Percentiles rank a stretch among this genome's conserved stretches.
These are phyloP conservation scores for Synergus umbraculus DNA, from an alignment of 2,888 invertebrate species.

Conservation along the genomic window DNA sequence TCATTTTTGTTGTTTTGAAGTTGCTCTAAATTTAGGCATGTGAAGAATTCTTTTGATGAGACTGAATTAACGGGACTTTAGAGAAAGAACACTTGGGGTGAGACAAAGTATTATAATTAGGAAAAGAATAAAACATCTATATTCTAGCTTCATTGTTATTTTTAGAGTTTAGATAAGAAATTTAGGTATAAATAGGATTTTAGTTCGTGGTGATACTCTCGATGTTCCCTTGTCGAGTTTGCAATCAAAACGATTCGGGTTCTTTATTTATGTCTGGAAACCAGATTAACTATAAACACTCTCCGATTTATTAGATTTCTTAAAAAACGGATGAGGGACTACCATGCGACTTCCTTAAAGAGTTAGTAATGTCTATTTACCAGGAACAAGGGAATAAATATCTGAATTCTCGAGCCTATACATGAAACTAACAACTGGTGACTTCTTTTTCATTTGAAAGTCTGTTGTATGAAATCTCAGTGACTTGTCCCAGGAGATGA, in stretches of 20 bases:
- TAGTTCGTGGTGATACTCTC: conserved; percentile 1
- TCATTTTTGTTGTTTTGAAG: background rate
- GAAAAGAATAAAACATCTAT: background rate
- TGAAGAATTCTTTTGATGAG: conserved; percentile 18
- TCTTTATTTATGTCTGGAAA: background rate
- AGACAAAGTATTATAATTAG: conserved; percentile 12
- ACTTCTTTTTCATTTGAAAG: background rate
- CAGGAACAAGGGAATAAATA: too few species aligned
- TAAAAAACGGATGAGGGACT: too few species aligned
- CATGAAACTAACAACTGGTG: too few species aligned
- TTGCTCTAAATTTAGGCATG: conserved; percentile 20
- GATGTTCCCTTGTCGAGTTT: background rate
- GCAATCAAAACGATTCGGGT: background rate
- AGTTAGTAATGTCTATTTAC: too few species aligned
- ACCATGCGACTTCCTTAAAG: too few species aligned
- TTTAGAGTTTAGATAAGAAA: conserved; percentile 30
- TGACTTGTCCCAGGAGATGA: too few species aligned
- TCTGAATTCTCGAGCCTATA: too few species aligned
- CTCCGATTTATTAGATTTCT: too few species aligned
- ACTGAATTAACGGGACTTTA: conserved; percentile 26
- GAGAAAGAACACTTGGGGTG: conserved; percentile 14
- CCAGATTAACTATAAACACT: too few species aligned
- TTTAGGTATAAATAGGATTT: conserved; percentile 18
- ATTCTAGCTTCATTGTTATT: conserved; percentile 13
- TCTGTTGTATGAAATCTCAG: too few species aligned